These are phyloP conservation scores for Hydrophis major DNA, from an alignment of 2,797 vertebrate genomes.

Conservation along the genomic window DNA sequence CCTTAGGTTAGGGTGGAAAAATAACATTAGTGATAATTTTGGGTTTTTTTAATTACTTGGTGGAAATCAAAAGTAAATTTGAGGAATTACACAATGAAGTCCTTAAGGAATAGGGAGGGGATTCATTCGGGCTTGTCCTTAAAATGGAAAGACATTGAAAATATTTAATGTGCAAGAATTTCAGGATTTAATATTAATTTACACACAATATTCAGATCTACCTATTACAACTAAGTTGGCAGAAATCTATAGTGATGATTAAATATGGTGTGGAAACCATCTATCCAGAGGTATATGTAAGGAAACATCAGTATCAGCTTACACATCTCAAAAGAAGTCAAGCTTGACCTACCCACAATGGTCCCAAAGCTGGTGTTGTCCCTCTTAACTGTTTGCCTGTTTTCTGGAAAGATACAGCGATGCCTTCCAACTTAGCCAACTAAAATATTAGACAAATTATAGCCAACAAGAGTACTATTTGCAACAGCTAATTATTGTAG, in stretches of 20 bases:
- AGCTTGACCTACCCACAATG: not conserved
- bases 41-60: not conserved
- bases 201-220: not conserved
- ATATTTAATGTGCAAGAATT: not conserved
- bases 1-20: constrained; percentile 4
- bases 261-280: not conserved
- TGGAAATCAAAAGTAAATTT: not conserved
- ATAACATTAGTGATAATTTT: not conserved
- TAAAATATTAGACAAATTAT: not conserved
- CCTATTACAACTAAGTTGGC: not conserved
- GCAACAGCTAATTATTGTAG: not conserved
- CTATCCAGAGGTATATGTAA: not conserved
- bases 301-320: not conserved
- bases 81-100: not conserved
- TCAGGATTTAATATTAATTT: not conserved
- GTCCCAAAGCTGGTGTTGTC: not conserved
- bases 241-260: not conserved
- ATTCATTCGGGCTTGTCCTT: not conserved
- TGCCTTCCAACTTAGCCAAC: not conserved
- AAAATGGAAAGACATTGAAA: not conserved
- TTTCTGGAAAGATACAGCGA: not conserved
- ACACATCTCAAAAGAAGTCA: not conserved
- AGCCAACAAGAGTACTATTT: not conserved
- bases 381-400: not conserved
- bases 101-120: not conserved